A percentile compares a stretch with the other conserved stretches of the same genome.
Evolutionary conservation across 2,888 invertebrate genomes (phyloP).

Genomic region (Steromphala cineraria): DNA sequence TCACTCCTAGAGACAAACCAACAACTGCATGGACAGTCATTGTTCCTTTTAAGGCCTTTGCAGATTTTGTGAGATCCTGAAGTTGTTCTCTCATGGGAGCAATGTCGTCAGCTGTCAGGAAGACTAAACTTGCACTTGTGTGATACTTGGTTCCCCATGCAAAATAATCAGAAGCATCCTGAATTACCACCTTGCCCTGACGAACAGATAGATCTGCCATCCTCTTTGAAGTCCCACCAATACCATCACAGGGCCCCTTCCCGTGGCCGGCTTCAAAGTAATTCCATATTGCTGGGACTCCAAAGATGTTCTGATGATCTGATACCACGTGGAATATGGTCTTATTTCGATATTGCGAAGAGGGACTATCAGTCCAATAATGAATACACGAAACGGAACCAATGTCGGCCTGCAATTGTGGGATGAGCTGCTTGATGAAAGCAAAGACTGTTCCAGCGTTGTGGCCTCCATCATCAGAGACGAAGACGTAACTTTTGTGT

Average conservation of each 20-base stretch:
- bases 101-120: neutral
- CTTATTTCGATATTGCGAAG: neutral
- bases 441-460: neutral
- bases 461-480: neutral
- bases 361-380: neutral
- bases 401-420: neutral
- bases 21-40: neutral
- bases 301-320: neutral
- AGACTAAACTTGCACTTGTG: neutral
- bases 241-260: slow-evolving; percentile 39
- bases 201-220: neutral
- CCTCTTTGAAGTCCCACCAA: slow-evolving; percentile 27
- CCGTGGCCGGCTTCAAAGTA: slow-evolving; percentile 37
- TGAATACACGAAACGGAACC: neutral
- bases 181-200: neutral
- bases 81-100: neutral
- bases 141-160: neutral
- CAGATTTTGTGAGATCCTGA: neutral
- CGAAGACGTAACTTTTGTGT: neutral
- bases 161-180: neutral
- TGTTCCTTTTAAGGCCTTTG: neutral
- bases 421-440: neutral
- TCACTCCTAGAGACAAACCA: neutral
- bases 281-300: slow-evolving; percentile 34
- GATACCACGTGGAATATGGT: neutral